These are phyloP conservation scores for Acheta domesticus DNA, from an alignment of 2,888 invertebrate species.

Conservation along the genomic window DNA sequence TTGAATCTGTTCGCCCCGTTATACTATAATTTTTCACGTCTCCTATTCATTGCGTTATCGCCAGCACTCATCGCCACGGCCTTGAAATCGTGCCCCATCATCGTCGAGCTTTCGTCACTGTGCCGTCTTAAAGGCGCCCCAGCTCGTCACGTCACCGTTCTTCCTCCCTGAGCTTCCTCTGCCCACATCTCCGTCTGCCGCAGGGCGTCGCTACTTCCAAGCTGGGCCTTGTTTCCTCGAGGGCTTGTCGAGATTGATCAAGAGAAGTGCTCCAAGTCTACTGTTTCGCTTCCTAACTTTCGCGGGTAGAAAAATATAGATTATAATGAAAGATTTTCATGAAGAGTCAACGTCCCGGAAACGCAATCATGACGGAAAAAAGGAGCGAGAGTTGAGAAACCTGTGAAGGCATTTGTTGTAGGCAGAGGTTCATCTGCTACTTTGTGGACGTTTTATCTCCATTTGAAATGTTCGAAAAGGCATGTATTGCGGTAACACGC, in stretches of 20 bases:
- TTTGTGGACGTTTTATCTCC: background rate
- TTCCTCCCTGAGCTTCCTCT: too few relatives aligned
- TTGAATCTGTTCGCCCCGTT: too few relatives aligned
- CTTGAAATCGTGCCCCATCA: too few relatives aligned
- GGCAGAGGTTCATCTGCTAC: background rate
- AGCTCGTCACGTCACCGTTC: too few relatives aligned
- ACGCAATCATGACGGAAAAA: background rate
- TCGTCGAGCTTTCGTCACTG: too few relatives aligned
- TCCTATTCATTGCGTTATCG: too few relatives aligned
- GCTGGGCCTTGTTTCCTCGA: background rate
- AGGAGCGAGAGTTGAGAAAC: background rate
- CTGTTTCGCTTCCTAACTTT: constrained; percentile 4
- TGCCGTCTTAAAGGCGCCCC: too few relatives aligned
- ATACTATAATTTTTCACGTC: too few relatives aligned
- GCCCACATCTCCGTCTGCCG: too few relatives aligned
- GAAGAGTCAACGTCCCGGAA: background rate
- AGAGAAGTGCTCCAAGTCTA: background rate
- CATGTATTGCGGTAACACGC: background rate
- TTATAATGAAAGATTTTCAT: background rate
- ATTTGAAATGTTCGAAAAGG: background rate
- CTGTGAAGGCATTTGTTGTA: background rate
- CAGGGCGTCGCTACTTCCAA: background rate
- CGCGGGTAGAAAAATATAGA: constrained; percentile 4
- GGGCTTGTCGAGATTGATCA: background rate
- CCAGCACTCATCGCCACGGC: too few relatives aligned